Evolutionary conservation across 2,113 vertebrate species (phyloP).

Genomic region (Lepus europaeus): DNA sequence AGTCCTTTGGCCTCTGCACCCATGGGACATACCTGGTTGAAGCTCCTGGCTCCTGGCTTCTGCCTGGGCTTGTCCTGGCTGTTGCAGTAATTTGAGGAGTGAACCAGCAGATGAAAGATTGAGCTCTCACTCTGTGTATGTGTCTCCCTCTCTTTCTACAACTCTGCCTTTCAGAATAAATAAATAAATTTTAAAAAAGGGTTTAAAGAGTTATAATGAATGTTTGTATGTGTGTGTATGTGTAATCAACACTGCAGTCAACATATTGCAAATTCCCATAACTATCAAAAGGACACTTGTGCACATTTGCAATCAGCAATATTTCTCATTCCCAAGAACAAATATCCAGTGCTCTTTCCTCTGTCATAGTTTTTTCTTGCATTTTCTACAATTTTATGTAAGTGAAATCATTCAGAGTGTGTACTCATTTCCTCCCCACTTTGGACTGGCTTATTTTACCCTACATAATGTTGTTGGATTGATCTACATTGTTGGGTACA

Average conservation of each 20-base stretch:
- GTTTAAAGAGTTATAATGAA: constrained; percentile 7
- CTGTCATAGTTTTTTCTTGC: neutral
- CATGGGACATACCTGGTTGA: no score
- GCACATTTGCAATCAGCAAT: neutral
- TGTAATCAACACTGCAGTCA: neutral
- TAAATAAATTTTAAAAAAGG: no score
- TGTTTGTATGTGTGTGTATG: neutral
- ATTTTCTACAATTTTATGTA: neutral
- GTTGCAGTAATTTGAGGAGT: no score
- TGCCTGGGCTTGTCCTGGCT: no score
- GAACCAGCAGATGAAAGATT: no score
- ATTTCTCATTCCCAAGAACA: neutral
- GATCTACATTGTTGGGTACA: neutral
- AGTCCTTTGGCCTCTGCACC: no score
- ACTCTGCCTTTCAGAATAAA: no score
- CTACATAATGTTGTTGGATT: neutral
- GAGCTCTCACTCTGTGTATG: no score
- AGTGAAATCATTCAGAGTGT: neutral
- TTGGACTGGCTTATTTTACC: neutral
- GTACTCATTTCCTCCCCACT: neutral
- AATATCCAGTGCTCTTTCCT: neutral
- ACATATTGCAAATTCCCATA: neutral
- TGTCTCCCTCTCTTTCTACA: no score
- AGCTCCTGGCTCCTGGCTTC: no score
- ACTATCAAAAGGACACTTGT: neutral